Percentiles rank a stretch among this genome's conserved stretches.
Evolutionary conservation across 1,140 invertebrate genomes (phyloP).

Genomic region (Caenorhabditis brenneri): DNA sequence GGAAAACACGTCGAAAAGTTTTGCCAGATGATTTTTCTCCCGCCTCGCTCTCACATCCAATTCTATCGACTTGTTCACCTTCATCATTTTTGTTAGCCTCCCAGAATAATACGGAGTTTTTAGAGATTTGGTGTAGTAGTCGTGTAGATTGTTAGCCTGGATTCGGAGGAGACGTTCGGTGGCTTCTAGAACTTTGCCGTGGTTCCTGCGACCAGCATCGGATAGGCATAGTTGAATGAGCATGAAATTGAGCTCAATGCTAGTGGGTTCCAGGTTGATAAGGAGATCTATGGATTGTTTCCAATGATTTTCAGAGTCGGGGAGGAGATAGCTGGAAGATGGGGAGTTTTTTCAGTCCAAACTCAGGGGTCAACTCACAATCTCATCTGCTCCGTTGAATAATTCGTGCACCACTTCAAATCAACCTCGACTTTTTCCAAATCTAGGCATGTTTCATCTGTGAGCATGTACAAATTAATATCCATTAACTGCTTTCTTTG

Average conservation of each 20-base stretch:
- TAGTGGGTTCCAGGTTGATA: not conserved
- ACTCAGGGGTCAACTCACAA: not conserved
- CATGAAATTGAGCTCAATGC: not conserved
- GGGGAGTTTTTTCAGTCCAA: too few species aligned
- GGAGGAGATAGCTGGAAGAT: not conserved
- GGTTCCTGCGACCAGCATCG: not conserved
- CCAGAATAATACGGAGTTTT: not conserved
- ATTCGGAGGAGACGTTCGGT: not conserved
- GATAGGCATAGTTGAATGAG: not conserved
- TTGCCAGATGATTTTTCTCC: not conserved
- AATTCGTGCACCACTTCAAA: conserved; percentile 5
- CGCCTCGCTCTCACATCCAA: not conserved
- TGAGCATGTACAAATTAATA: not conserved
- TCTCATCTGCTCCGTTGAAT: not conserved
- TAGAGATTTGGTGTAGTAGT: not conserved
- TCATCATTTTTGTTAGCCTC: not conserved
- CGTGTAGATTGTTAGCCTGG: not conserved
- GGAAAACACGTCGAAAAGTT: not conserved
- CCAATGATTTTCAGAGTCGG: not conserved
- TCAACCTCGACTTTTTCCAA: not conserved
- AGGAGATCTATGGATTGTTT: not conserved
- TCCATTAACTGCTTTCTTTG: not conserved
- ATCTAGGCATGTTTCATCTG: not conserved
- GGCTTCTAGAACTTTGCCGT: not conserved
- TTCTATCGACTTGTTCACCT: not conserved